Evolutionary conservation across 2,888 invertebrate species (phyloP).

Genomic region (Malthinus flaveolus): DNA sequence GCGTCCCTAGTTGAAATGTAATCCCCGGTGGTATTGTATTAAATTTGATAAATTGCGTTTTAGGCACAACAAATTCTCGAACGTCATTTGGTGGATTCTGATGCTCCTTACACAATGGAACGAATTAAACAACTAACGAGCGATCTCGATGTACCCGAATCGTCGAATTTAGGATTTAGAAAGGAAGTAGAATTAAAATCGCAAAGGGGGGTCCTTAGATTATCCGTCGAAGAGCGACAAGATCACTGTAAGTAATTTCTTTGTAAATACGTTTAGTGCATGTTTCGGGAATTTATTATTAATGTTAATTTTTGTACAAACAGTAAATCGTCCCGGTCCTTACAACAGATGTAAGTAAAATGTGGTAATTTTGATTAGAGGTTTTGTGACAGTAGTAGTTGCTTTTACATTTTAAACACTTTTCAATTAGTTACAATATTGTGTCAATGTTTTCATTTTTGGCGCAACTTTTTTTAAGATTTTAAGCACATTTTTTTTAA

Average conservation of each 20-base stretch:
- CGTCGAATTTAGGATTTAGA: slow-evolving; percentile 26
- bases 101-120: slow-evolving; percentile 79
- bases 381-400: slow-evolving; percentile 2
- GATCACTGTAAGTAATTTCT: slow-evolving; percentile 68
- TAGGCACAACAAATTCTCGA: slow-evolving; percentile 84
- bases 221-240: slow-evolving; percentile 71
- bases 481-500: too few relatives aligned
- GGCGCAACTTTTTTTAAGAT: too few relatives aligned
- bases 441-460: too few relatives aligned
- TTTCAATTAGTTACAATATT: slow-evolving; percentile 2
- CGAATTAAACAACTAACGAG: slow-evolving; percentile 72
- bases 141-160: slow-evolving; percentile 55
- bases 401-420: slow-evolving; percentile 12
- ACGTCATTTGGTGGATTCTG: slow-evolving; percentile 83
- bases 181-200: slow-evolving; percentile 69
- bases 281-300: neutral
- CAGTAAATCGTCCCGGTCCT: slow-evolving; percentile 14
- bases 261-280: neutral
- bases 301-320: slow-evolving; percentile 14
- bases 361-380: slow-evolving; percentile 4
- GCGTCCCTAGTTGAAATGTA: too few relatives aligned
- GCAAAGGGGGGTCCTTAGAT: slow-evolving; percentile 70
- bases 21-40: slow-evolving; percentile 30
- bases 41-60: neutral
- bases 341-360: slow-evolving; percentile 11